These are phyloP conservation scores for Aphaenogaster rudis DNA, from an alignment of 1,140 invertebrate genomes.

Conservation along the genomic window DNA sequence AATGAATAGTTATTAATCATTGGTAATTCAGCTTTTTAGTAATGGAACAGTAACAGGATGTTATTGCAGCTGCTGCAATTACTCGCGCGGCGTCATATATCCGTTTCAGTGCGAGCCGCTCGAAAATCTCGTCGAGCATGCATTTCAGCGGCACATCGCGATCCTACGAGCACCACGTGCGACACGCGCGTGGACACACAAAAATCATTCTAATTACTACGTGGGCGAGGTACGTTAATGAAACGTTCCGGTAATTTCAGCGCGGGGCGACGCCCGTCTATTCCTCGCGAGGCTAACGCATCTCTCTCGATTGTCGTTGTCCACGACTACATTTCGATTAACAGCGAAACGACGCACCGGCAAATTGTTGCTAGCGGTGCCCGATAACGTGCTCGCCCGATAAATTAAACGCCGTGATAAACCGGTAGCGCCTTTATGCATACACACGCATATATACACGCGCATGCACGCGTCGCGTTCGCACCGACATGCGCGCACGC, in stretches of 20 bases:
- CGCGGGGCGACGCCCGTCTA: neutral
- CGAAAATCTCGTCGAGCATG: constrained; percentile 44
- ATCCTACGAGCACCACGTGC: neutral
- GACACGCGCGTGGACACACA: neutral
- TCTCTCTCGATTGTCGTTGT: constrained; percentile 55
- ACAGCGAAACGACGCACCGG: constrained; percentile 62
- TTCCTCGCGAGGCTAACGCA: constrained; percentile 6
- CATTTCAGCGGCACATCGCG: constrained; percentile 10
- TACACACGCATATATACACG: neutral
- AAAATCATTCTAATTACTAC: constrained; percentile 54
- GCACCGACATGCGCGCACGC: neutral
- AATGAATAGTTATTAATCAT: constrained; percentile 23
- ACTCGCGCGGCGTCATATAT: constrained; percentile 17
- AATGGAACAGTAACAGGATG: neutral
- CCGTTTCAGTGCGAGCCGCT: constrained; percentile 37
- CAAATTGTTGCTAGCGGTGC: constrained; percentile 72
- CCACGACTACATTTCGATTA: constrained; percentile 73
- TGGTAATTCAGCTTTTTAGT: constrained; percentile 39
- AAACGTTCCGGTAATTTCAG: constrained; percentile 49
- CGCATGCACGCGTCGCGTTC: neutral
- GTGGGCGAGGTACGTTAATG: constrained; percentile 45
- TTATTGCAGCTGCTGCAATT: constrained; percentile 42
- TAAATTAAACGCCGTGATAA: constrained; percentile 76
- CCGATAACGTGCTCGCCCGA: constrained; percentile 66
- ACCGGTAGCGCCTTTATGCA: constrained; percentile 67